Conservation (phyloP, 2,113 vertebrate genomes). For the Mobula hypostoma region DNA sequence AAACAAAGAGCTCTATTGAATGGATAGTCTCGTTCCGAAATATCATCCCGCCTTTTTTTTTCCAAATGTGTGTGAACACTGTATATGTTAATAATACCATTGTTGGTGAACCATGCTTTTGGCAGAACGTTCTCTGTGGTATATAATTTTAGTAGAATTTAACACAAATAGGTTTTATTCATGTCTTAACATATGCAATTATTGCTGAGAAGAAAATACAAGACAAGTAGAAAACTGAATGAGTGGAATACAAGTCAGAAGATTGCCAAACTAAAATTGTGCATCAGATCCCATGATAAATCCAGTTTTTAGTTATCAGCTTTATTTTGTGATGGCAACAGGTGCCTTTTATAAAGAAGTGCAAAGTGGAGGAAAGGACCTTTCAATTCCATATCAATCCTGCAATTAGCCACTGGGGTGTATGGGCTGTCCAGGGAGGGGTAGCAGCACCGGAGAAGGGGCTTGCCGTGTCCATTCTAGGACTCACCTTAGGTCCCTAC, state of each 20-base stretch:
- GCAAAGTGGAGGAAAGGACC: neutral
- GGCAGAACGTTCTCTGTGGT: neutral
- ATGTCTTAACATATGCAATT: neutral
- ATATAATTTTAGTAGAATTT: neutral
- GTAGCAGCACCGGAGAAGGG: too few relatives aligned
- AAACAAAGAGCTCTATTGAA: neutral
- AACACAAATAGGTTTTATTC: neutral
- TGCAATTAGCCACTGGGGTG: neutral
- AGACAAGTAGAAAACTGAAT: neutral
- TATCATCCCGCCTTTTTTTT: neutral
- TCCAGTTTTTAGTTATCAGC: neutral
- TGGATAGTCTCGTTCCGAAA: neutral
- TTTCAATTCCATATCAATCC: neutral
- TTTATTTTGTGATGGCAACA: neutral
- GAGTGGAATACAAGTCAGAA: neutral
- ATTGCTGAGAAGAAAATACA: neutral
- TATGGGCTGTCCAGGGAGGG: too few relatives aligned
- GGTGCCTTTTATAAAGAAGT: neutral
- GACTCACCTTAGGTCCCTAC: too few relatives aligned
- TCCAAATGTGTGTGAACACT: neutral
- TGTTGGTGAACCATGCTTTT: neutral
- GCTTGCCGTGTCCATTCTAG: too few relatives aligned
- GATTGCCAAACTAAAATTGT: neutral
- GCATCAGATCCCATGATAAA: neutral
- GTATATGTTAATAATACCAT: neutral